phyloP scores from a whole-genome alignment of 2,113 vertebrate genomes.

The Anoura caudifer region DNA sequence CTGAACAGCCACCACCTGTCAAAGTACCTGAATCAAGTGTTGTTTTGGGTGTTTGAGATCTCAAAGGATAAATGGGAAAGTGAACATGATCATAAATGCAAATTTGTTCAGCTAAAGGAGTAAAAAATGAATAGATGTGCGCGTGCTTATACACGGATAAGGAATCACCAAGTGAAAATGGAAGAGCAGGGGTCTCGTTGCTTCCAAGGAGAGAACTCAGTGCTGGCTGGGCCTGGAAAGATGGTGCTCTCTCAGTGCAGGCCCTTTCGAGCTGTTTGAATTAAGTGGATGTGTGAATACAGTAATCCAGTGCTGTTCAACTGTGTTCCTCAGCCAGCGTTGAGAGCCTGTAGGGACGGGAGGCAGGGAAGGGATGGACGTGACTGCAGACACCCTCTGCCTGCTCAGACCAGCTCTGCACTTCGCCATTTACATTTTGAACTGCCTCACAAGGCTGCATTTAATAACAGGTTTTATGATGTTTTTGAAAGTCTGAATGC shows the following conservation, averaged over 20 bases:
- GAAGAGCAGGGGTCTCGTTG: neutral
- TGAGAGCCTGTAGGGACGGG: neutral
- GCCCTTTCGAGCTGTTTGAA: neutral
- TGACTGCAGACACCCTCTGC: neutral
- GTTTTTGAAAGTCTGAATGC: slow-evolving; percentile 18
- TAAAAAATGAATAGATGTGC: neutral
- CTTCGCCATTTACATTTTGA: neutral
- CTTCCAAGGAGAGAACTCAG: neutral
- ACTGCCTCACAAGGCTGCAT: neutral
- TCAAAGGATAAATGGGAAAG: neutral
- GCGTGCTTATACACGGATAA: neutral
- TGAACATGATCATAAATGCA: neutral
- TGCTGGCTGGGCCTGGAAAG: neutral
- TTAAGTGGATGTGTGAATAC: neutral
- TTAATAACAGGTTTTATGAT: slow-evolving; percentile 33
- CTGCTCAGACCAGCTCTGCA: neutral
- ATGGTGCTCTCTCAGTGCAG: neutral
- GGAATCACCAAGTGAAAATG: neutral
- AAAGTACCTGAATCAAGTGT: neutral
- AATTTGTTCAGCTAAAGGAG: neutral
- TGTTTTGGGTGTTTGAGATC: neutral
- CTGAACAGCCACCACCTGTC: neutral
- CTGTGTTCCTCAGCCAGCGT: neutral
- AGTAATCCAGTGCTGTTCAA: neutral
- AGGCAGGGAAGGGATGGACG: neutral